Evolutionary conservation across 2,888 invertebrate genomes (phyloP), one percentile per base, ranked within the genome.

Genomic region (Apamea epomidion): DNA sequence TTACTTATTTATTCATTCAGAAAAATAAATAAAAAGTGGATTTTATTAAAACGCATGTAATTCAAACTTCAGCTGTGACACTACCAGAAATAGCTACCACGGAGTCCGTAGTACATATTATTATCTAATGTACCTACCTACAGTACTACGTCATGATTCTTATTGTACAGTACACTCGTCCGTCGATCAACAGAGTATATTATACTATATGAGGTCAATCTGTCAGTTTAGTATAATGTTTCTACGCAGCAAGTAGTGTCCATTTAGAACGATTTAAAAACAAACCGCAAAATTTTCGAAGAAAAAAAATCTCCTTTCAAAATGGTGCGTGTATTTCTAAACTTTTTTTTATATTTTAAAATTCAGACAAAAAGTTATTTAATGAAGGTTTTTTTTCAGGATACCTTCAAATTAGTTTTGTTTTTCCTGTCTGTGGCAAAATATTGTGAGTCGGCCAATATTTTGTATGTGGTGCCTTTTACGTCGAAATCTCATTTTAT

Each of bases 401-500:
- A 76, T 37, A 32, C 58, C 5, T 54, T 88, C n/a, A 83, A 82
- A 71, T 76, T 86, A 10, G 71, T 83, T 48, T 80, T 89, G 62
- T 76, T 87, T 69, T 54, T 91, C 25, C 69, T 90, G 67, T 71
- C 76, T 1, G 8, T 85, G 16, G 65, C 76, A 54, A 86, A 84
- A 54, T 86, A 87, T 84, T 88, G 90, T 87, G 92, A 94, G 42
- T 89, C 92, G 8, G 95, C 95, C 0, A 96, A 96, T 87, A 97
- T 97, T 86, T 91, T 97, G 29, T 95, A 95, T 74, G 92, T 96
- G 12, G 92, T 96, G 74, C 97, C 97, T 2, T 96, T 97, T 87
- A 95, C 97, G 5, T 95, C 96, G 1, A 96, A 93, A 82, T 97
- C 97, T 37, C 97, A 97, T 88, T 93, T 95, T 81, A 95, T 97